Base-by-base conservation (phyloP, 2,113 vertebrate genomes). In the Cinclus cinclus region DNA sequence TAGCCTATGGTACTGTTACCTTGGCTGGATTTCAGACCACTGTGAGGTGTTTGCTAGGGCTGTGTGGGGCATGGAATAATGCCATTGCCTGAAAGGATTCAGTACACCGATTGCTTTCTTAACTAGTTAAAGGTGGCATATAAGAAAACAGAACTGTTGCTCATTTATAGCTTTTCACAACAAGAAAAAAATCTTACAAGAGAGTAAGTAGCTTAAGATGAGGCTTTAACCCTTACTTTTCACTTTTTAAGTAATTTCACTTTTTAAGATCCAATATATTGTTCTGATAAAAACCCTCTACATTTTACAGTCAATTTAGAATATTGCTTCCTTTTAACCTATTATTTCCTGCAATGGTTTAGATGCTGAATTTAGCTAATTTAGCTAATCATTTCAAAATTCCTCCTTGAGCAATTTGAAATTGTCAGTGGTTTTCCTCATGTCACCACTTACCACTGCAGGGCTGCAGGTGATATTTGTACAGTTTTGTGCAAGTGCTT, bases 11-110 rank as follows among this genome's bases (percentile, higher is more conserved):
- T 68, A 31, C 56, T 83, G 79, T 84, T 84, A 25, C 92, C 82
- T 83, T 96, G 94, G 83, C 94, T 83, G 16, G 33, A 22, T 55
- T 92, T 87, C 89, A 94, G 73, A 71, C 15, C 88, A 92, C 12
- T 24, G 39, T 9, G 68, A 88, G 78, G 88, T 90, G 73, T 95
- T 92, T 81, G 62, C 79, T 59, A 5, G 93, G 84, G 86, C 79
- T 94, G 71, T 70, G 79, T 58, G 78, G 77, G 73, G 53, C 58
- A 59, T 95, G 91, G 93, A 89, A 70, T 85, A 69, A 74, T 2
- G 82, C 95, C 95, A 86, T 44, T 47, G 71, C 79, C 82, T 59
- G 17, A 27, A 39, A 81, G 50, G 71, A 58, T 83, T 84, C 62
- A 39, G n/a, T 56, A 39, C 50, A 17, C 46, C n/a, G 33, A 31